Conservation (phyloP, 2,797 vertebrate genomes). For the Xiphophorus birchmanni region DNA sequence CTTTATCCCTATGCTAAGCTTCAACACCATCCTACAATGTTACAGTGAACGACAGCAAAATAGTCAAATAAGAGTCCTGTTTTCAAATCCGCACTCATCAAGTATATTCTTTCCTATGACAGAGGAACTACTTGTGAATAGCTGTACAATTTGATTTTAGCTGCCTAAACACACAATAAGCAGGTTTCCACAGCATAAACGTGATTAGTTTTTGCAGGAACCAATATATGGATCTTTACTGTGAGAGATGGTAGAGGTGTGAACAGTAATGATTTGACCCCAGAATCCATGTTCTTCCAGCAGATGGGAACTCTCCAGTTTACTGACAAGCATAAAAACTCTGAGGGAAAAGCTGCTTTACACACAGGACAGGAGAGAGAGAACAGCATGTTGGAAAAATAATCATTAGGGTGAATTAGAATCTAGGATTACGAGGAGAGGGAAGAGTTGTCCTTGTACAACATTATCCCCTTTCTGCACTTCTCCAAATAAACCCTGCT, state of each 20-base stretch:
- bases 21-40: not conserved
- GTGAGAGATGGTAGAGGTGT: constrained; percentile 22
- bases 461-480: constrained; percentile 37
- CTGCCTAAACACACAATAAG: not conserved
- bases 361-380: constrained; percentile 57
- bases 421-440: constrained; percentile 71
- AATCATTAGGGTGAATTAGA: constrained; percentile 80
- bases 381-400: constrained; percentile 71
- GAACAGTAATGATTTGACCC: constrained; percentile 30
- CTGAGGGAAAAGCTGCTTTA: constrained; percentile 59
- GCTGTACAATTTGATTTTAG: not conserved
- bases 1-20: not conserved
- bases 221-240: constrained; percentile 16
- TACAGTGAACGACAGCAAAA: not conserved
- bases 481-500: constrained; percentile 72
- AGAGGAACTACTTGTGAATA: not conserved
- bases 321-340: constrained; percentile 56
- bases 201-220: not conserved
- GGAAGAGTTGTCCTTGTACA: constrained; percentile 50
- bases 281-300: constrained; percentile 25
- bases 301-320: constrained; percentile 51
- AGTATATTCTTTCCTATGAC: not conserved
- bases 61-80: not conserved
- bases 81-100: not conserved
- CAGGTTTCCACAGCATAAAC: not conserved